phyloP scores from a whole-genome alignment of 2,888 invertebrate species.

The Cetonia aurata region DNA sequence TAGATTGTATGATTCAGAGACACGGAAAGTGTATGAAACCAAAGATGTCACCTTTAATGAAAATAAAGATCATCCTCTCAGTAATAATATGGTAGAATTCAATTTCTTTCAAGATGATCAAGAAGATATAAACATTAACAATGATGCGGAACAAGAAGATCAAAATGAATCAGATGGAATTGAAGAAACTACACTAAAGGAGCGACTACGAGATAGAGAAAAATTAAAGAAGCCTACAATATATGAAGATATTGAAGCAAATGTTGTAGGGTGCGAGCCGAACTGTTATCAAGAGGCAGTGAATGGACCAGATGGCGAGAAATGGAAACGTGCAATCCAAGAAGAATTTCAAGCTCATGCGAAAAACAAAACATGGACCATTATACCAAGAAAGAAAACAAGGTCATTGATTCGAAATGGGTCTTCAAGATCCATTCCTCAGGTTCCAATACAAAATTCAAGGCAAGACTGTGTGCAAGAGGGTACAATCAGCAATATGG shows the following conservation, averaged over 20 bases:
- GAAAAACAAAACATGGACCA: conserved; percentile 43
- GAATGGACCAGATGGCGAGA: conserved; percentile 29
- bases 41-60: background rate
- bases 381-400: conserved; percentile 20
- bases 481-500: too few species aligned
- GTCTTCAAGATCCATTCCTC: too few species aligned
- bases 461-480: too few species aligned
- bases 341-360: conserved; percentile 48
- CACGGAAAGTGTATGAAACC: background rate
- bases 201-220: background rate
- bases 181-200: background rate
- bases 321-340: conserved; percentile 6
- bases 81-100: background rate
- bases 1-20: conserved; percentile 32
- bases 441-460: too few species aligned
- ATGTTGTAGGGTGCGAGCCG: background rate
- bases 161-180: background rate
- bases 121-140: conserved; percentile 3
- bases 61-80: too few species aligned
- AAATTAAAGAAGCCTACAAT: conserved; percentile 3
- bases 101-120: background rate
- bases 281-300: conserved; percentile 5
- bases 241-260: background rate
- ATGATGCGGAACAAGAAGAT: background rate
- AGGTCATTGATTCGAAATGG: too few species aligned